phyloP scores from a whole-genome alignment of 1,140 invertebrate genomes.

The Caenorhabditis briggsae region DNA sequence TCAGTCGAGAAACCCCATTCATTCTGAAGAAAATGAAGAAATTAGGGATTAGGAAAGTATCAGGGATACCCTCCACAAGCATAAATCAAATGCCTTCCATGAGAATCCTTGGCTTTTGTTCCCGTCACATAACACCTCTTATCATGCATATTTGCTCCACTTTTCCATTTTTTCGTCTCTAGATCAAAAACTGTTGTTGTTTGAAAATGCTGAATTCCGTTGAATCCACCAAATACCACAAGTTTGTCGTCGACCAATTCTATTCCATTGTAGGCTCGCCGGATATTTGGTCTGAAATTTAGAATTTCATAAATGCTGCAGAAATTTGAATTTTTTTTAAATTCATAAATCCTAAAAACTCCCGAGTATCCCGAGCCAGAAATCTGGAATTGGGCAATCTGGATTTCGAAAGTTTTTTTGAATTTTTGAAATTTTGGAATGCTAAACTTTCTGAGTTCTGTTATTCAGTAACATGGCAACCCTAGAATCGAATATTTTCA shows the following conservation, averaged over 20 bases:
- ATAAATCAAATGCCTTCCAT: slow-evolving; percentile 41
- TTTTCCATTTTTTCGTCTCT: slow-evolving; percentile 40
- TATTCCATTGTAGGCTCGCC: slow-evolving; percentile 51
- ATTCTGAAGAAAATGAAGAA: not conserved
- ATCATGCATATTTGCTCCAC: slow-evolving; percentile 34
- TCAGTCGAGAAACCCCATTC: slow-evolving; percentile 21
- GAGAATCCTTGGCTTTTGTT: slow-evolving; percentile 3
- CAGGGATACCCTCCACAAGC: slow-evolving; percentile 2
- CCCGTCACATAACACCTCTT: slow-evolving; percentile 52
- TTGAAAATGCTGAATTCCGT: slow-evolving; percentile 33
- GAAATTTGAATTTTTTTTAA: too few species aligned
- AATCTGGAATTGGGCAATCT: not conserved
- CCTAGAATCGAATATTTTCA: too few species aligned
- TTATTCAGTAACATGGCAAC: too few species aligned
- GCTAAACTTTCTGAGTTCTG: too few species aligned
- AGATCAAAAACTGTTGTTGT: slow-evolving; percentile 27
- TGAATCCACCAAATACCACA: slow-evolving; percentile 38
- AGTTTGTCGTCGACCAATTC: slow-evolving; percentile 22
- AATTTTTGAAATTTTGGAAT: too few species aligned
- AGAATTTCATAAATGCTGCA: too few species aligned
- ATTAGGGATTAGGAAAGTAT: not conserved
- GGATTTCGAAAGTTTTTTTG: too few species aligned
- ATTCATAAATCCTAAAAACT: too few species aligned
- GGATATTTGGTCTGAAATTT: slow-evolving; percentile 42
- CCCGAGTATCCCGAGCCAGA: too few species aligned